Conservation (phyloP, 2,888 invertebrate genomes). For the Clunio marinus region DNA sequence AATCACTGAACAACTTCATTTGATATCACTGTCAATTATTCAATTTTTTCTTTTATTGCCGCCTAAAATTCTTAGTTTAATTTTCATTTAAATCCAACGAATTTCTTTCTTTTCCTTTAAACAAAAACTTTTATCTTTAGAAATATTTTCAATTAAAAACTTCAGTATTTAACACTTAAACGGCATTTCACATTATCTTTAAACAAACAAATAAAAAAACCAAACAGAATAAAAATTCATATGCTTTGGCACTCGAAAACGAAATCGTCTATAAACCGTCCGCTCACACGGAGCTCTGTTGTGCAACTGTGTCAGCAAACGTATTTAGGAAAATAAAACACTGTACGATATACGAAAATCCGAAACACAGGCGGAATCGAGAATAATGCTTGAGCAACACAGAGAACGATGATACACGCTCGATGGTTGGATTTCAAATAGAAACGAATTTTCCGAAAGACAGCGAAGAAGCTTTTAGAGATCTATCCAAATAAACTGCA, state of each 20-base stretch:
- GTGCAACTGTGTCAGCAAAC: slow-evolving; percentile 37
- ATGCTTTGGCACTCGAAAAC: slow-evolving; percentile 25
- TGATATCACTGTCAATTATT: not conserved
- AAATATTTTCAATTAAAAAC: not conserved
- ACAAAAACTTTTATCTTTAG: not conserved
- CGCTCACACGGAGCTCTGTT: slow-evolving; percentile 31
- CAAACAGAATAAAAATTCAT: slow-evolving; percentile 3
- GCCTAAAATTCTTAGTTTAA: not conserved
- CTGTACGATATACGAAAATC: slow-evolving; percentile 21
- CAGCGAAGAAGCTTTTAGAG: not conserved
- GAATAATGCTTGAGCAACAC: slow-evolving; percentile 9
- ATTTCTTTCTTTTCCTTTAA: too few species aligned
- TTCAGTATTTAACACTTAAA: slow-evolving; percentile 7
- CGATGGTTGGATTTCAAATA: slow-evolving; percentile 34
- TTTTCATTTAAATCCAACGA: not conserved
- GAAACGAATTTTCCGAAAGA: slow-evolving; percentile 21
- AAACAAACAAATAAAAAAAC: slow-evolving; percentile 24
- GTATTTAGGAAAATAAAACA: slow-evolving; percentile 37
- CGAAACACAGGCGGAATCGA: slow-evolving; percentile 25
- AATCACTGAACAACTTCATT: slow-evolving; percentile 14
- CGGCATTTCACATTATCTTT: slow-evolving; percentile 33
- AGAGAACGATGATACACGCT: slow-evolving; percentile 6
- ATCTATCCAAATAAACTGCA: slow-evolving; percentile 29
- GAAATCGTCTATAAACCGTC: slow-evolving; percentile 33
- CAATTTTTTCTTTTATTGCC: slow-evolving; percentile 8